Percentiles rank a stretch among this genome's conserved stretches.
Evolutionary conservation across 2,113 vertebrate species (phyloP).

Genomic region (Porphyrio hochstetteri): DNA sequence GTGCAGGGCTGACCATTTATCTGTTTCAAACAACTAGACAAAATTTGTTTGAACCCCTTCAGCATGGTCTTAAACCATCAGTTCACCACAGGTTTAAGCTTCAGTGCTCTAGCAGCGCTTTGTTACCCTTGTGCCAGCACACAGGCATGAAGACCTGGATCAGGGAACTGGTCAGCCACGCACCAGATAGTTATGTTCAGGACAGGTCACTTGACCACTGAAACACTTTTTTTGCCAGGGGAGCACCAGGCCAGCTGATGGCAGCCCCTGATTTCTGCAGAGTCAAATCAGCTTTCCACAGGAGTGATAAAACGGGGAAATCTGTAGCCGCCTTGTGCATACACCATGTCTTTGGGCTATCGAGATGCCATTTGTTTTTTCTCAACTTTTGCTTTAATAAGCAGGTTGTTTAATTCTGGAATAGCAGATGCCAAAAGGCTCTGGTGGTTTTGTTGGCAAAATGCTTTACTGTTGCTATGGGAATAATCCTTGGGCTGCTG

Average conservation of each 20-base stretch:
- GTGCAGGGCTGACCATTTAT: background rate
- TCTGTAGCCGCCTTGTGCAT: background rate
- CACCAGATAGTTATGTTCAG: background rate
- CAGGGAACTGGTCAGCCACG: background rate
- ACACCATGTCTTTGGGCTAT: background rate
- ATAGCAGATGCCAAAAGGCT: background rate
- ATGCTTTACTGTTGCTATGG: slow-evolving; percentile 27
- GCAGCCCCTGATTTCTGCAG: background rate
- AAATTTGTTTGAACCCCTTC: background rate
- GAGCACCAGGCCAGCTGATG: background rate
- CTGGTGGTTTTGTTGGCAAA: background rate
- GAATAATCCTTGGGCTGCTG: background rate
- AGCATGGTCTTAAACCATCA: background rate
- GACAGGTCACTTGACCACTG: background rate
- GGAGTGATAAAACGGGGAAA: background rate
- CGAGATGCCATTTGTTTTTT: background rate
- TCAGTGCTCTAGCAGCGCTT: background rate
- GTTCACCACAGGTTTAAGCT: background rate
- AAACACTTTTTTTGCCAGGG: background rate
- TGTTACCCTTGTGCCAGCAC: background rate
- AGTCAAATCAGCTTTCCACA: background rate
- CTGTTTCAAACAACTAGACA: background rate
- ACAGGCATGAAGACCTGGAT: background rate
- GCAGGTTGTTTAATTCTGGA: background rate
- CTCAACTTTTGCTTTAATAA: background rate